These are phyloP conservation scores for Oplegnathus fasciatus DNA, from an alignment of 2,113 vertebrate species.

Conservation along the genomic window DNA sequence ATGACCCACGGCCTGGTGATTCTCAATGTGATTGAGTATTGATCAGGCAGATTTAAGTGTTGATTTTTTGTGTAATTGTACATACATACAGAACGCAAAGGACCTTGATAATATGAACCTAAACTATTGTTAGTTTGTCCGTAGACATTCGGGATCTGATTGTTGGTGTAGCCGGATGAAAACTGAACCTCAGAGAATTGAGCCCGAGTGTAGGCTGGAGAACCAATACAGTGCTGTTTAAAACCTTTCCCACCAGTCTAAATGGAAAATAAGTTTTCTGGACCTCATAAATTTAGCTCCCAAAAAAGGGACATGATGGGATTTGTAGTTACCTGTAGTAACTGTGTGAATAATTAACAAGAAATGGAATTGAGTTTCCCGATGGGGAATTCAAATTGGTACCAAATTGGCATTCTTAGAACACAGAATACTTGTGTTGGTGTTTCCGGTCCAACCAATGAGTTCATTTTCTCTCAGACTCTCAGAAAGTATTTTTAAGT, in stretches of 20 bases:
- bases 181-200: slow-evolving; percentile 5
- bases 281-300: neutral
- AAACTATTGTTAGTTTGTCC: slow-evolving; percentile 2
- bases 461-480: slow-evolving; percentile 1
- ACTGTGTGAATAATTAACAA: neutral
- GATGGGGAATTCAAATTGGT: neutral
- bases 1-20: neutral
- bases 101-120: neutral
- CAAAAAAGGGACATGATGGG: neutral
- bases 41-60: slow-evolving; percentile 1
- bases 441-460: neutral
- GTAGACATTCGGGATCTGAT: neutral
- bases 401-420: neutral
- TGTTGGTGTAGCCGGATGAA: neutral
- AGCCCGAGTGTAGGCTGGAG: neutral
- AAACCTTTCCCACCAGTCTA: neutral
- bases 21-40: slow-evolving; percentile 33
- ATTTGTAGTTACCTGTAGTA: neutral
- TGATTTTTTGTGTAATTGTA: slow-evolving; percentile 60
- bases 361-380: neutral
- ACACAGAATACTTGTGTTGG: neutral
- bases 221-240: neutral
- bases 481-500: neutral
- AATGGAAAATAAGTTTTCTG: neutral
- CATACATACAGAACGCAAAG: slow-evolving; percentile 7